These are phyloP conservation scores for Diorhabda sublineata DNA, from an alignment of 1,140 invertebrate species.

Conservation along the genomic window DNA sequence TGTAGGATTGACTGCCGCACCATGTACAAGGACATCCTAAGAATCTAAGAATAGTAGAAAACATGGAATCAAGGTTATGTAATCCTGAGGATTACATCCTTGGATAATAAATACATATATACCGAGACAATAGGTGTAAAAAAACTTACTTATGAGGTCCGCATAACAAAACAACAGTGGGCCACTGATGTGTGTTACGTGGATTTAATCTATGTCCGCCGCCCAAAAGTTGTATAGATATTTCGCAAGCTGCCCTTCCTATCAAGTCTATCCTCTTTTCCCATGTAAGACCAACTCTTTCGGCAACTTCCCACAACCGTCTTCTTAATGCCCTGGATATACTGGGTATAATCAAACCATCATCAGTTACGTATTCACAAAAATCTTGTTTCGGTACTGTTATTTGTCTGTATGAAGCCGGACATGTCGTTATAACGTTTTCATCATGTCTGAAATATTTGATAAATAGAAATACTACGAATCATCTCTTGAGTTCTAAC, in stretches of 20 bases:
- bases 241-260: constrained; percentile 72
- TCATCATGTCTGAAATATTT: constrained; percentile 67
- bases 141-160: constrained; percentile 56
- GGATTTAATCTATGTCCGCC: constrained; percentile 70
- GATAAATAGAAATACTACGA: no score
- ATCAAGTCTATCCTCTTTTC: constrained; percentile 70
- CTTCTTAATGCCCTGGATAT: constrained; percentile 63
- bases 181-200: constrained; percentile 77
- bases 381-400: constrained; percentile 59
- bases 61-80: no score
- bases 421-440: constrained; percentile 70
- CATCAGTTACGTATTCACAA: constrained; percentile 75
- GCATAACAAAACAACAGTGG: constrained; percentile 71
- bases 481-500: no score
- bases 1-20: no score
- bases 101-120: no score
- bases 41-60: no score
- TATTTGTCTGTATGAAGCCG: constrained; percentile 66
- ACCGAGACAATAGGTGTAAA: no score
- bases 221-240: constrained; percentile 72
- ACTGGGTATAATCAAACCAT: constrained; percentile 74
- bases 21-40: no score
- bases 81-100: no score
- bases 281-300: constrained; percentile 61
- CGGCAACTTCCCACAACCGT: constrained; percentile 62